Evolutionary conservation across 2,113 vertebrate species (phyloP).

Genomic region (Sylvicapra grimmia): DNA sequence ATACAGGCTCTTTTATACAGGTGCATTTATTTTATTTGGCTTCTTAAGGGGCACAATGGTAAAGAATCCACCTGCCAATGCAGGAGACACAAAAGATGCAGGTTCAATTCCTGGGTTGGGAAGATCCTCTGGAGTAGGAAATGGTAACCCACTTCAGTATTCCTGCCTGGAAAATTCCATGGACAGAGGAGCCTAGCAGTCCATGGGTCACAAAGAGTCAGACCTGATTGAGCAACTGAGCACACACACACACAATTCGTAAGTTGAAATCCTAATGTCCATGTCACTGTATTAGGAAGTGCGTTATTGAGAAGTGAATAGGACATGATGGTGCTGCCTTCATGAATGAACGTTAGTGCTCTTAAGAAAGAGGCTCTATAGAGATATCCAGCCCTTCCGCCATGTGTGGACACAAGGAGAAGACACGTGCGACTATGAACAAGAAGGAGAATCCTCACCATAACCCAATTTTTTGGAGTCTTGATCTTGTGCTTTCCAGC

Average conservation of each 20-base stretch:
- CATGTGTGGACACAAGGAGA: neutral
- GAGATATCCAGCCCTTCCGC: neutral
- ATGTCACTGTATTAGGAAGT: neutral
- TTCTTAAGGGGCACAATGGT: neutral
- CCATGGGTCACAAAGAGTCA: neutral
- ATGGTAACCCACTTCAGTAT: neutral
- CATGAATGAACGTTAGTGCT: neutral
- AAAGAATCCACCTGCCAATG: neutral
- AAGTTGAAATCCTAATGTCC: neutral
- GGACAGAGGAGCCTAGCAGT: neutral
- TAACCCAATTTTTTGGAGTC: neutral
- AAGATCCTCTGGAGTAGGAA: neutral
- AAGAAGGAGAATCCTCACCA: neutral
- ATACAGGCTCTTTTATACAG: too few relatives aligned
- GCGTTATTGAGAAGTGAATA: neutral
- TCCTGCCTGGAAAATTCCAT: neutral
- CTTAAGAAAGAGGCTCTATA: neutral
- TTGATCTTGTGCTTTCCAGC: neutral
- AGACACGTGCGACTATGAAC: neutral
- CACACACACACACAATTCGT: neutral
- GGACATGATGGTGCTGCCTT: neutral
- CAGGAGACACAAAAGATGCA: neutral
- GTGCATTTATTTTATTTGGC: too few relatives aligned
- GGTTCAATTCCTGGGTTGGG: neutral
- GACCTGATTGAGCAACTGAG: rapidly evolving